Evolutionary conservation across 2,797 vertebrate genomes (phyloP).

Genomic region (Myotis planiceps): DNA sequence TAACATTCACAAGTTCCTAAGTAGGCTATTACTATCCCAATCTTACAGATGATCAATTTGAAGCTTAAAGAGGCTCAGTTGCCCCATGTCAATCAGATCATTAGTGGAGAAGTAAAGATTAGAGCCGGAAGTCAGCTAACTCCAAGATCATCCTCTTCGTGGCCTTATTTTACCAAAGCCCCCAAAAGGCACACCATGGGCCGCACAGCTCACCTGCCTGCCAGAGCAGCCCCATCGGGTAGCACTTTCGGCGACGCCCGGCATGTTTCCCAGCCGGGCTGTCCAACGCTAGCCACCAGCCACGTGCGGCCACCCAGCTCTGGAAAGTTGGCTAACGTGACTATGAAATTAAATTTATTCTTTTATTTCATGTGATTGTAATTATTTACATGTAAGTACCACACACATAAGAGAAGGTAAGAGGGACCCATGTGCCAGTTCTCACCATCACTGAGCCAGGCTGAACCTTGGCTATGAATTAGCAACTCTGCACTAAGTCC

Average conservation of each 20-base stretch:
- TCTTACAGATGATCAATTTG: not conserved
- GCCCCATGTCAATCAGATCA: not conserved
- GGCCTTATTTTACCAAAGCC: not conserved
- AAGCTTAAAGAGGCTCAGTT: not conserved
- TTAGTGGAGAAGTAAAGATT: not conserved
- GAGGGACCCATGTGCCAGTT: not conserved
- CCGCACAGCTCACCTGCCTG: not conserved
- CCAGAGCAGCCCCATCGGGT: not conserved
- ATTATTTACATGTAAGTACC: not conserved
- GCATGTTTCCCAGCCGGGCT: not conserved
- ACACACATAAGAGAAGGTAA: not conserved
- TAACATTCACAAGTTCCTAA: not conserved
- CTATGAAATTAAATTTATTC: not conserved
- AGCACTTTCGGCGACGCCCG: fast-evolving
- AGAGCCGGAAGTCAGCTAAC: not conserved
- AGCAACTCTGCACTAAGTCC: not conserved
- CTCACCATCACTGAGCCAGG: not conserved
- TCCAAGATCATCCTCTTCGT: not conserved
- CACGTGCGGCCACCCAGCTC: not conserved
- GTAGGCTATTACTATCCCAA: not conserved
- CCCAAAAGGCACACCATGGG: not conserved
- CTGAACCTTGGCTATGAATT: not conserved
- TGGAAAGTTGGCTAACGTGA: not conserved
- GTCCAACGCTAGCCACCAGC: not conserved
- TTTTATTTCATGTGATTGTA: not conserved